These are phyloP conservation scores for Cheilosia soror DNA, from an alignment of 2,888 invertebrate species.

Conservation along the genomic window DNA sequence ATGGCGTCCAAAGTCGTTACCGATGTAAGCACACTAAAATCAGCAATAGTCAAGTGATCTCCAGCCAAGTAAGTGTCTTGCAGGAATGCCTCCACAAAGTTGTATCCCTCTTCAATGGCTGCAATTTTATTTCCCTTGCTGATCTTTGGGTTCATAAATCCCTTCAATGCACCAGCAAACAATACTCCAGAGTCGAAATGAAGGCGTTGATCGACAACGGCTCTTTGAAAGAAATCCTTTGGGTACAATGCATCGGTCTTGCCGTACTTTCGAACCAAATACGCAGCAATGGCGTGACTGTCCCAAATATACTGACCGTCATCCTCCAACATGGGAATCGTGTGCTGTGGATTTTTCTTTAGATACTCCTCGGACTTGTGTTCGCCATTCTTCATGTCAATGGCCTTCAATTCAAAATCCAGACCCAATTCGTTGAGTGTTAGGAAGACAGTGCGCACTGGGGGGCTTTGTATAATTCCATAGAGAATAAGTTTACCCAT, in stretches of 20 bases:
- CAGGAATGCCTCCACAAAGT: slow-evolving; percentile 76
- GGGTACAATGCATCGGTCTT: slow-evolving; percentile 85
- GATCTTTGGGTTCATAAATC: slow-evolving; percentile 40
- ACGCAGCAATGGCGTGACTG: slow-evolving; percentile 84
- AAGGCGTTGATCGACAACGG: slow-evolving; percentile 83
- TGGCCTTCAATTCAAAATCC: slow-evolving; percentile 61
- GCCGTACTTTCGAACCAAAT: slow-evolving; percentile 85
- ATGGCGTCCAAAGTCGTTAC: slow-evolving; percentile 70
- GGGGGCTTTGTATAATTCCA: slow-evolving; percentile 78
- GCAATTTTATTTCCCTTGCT: slow-evolving; percentile 71
- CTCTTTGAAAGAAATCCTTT: slow-evolving; percentile 84
- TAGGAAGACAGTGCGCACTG: slow-evolving; percentile 78
- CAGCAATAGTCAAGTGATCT: slow-evolving; percentile 78
- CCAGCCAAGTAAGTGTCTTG: slow-evolving; percentile 77
- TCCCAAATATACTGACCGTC: slow-evolving; percentile 79
- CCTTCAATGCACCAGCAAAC: slow-evolving; percentile 78
- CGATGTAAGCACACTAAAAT: slow-evolving; percentile 76
- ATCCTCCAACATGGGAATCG: slow-evolving; percentile 80
- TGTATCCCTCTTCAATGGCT: slow-evolving; percentile 68
- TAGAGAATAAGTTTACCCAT: slow-evolving; percentile 79
- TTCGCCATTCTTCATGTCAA: slow-evolving; percentile 78
- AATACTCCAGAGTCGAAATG: slow-evolving; percentile 85
- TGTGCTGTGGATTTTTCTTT: slow-evolving; percentile 85
- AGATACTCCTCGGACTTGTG: slow-evolving; percentile 77
- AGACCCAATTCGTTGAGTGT: slow-evolving; percentile 78